These are phyloP conservation scores for Protobothrops mucrosquamatus DNA, from an alignment of 2,113 vertebrate species.

Conservation along the genomic window DNA sequence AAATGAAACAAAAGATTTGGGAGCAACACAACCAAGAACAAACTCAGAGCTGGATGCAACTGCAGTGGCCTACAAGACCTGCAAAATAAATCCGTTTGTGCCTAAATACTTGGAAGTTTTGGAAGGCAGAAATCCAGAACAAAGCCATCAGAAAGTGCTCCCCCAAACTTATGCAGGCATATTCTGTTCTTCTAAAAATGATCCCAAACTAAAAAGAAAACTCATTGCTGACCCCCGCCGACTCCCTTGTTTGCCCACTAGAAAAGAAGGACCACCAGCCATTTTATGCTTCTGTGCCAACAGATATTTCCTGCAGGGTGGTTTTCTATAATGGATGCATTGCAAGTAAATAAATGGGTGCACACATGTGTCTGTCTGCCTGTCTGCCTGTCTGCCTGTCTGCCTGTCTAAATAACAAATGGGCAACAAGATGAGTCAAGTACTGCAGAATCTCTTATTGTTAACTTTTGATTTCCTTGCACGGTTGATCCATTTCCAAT, in stretches of 20 bases:
- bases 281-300: constrained; percentile 98
- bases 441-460: too few species aligned
- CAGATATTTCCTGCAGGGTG: constrained; percentile 97
- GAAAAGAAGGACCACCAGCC: constrained; percentile 84
- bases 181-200: not conserved
- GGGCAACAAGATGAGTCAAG: too few species aligned
- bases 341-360: constrained; percentile 90
- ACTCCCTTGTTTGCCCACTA: not conserved
- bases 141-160: not conserved
- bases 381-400: too few species aligned
- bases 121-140: not conserved
- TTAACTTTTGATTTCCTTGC: too few species aligned
- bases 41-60: not conserved
- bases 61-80: not conserved
- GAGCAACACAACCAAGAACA: not conserved
- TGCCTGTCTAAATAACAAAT: too few species aligned
- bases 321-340: constrained; percentile 97
- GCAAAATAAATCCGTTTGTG: not conserved
- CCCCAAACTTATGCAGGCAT: not conserved
- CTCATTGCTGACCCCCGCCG: not conserved
- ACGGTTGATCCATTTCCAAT: not conserved
- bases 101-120: not conserved
- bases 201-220: not conserved
- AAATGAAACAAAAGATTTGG: not conserved
- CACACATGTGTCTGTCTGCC: too few species aligned